Evolutionary conservation across 2,113 vertebrate species (phyloP).

Genomic region (Morone chrysops): DNA sequence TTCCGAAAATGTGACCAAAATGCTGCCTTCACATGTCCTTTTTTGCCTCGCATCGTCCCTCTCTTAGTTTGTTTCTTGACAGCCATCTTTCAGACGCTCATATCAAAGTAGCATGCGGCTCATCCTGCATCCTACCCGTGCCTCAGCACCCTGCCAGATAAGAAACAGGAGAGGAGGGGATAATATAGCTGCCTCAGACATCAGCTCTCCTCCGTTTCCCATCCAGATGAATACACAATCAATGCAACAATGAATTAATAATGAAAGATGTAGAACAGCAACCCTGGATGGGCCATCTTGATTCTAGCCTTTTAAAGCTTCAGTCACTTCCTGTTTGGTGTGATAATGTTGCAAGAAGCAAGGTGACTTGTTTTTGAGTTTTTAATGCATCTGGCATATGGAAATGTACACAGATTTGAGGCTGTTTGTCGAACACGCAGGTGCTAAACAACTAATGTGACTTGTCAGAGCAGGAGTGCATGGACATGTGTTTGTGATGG

Average conservation of each 20-base stretch:
- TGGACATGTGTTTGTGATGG: constrained; percentile 30
- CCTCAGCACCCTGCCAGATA: constrained; percentile 36
- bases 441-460: constrained; percentile 42
- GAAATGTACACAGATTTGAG: background rate
- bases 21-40: background rate
- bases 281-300: constrained; percentile 66
- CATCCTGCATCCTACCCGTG: constrained; percentile 14
- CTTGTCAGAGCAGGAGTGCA: constrained; percentile 35
- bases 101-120: constrained; percentile 33
- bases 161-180: constrained; percentile 45
- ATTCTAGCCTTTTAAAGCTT: constrained; percentile 53
- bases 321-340: constrained; percentile 62
- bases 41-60: background rate
- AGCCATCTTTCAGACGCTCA: constrained; percentile 24
- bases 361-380: constrained; percentile 33
- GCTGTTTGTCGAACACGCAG: constrained; percentile 2
- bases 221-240: constrained; percentile 79
- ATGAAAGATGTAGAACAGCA: constrained; percentile 84
- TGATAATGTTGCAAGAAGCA: constrained; percentile 24
- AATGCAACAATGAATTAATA: constrained; percentile 84
- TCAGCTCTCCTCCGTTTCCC: constrained; percentile 51
- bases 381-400: background rate
- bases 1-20: background rate
- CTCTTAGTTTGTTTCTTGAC: background rate
- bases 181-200: constrained; percentile 64